These are phyloP conservation scores for Hestina assimilis DNA, from an alignment of 1,140 invertebrate species.

Conservation along the genomic window DNA sequence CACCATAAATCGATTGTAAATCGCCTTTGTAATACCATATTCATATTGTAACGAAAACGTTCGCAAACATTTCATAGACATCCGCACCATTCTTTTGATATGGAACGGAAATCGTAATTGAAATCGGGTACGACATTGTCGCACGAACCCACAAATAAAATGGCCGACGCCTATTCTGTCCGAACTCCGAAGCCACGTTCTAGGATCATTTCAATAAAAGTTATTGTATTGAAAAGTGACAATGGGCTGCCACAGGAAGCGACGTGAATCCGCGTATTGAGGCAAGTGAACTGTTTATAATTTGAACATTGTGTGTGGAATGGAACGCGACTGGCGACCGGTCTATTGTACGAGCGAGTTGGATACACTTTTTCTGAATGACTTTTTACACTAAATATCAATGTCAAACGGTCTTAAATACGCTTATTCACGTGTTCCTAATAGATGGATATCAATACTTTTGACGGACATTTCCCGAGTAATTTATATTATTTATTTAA, in stretches of 20 bases:
- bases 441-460: background rate
- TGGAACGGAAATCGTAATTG: constrained; percentile 70
- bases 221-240: constrained; percentile 73
- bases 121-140: constrained; percentile 63
- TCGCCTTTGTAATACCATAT: constrained; percentile 25
- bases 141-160: constrained; percentile 68
- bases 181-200: constrained; percentile 53
- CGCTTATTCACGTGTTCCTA: constrained; percentile 6
- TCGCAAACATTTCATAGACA: constrained; percentile 46
- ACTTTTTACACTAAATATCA: constrained; percentile 49
- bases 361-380: constrained; percentile 61
- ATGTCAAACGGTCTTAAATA: constrained; percentile 6
- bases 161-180: constrained; percentile 37
- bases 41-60: constrained; percentile 39
- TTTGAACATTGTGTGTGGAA: constrained; percentile 68
- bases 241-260: constrained; percentile 71
- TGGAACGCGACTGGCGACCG: constrained; percentile 47
- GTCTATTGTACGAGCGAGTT: constrained; percentile 46
- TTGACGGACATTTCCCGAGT: background rate
- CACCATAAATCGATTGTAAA: constrained; percentile 40
- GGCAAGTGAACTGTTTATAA: constrained; percentile 77
- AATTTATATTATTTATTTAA: background rate
- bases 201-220: constrained; percentile 75
- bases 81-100: constrained; percentile 55
- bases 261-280: constrained; percentile 66